A percentile compares a stretch with the other conserved stretches of the same genome.
phyloP scores from a whole-genome alignment of 2,888 invertebrate genomes.

The Syrista parreyssii region DNA sequence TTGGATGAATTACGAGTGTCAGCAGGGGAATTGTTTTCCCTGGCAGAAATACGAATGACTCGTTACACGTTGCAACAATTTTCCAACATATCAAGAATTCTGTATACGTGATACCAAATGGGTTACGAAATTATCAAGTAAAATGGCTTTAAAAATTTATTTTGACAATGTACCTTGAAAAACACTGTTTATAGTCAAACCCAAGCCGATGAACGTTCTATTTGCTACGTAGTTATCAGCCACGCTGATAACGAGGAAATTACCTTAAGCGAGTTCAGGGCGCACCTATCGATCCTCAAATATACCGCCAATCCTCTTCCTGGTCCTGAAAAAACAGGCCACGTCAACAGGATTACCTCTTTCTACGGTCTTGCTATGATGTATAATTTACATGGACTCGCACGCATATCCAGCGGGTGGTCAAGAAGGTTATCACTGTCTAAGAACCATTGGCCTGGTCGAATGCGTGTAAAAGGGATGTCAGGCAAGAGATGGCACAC shows the following conservation, averaged over 20 bases:
- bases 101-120: not conserved
- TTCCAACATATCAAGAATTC: not conserved
- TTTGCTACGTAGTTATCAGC: not conserved
- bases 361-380: not conserved
- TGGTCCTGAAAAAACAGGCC: not conserved
- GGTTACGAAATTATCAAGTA: not conserved
- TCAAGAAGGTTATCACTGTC: not conserved
- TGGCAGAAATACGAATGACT: not conserved
- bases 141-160: not conserved
- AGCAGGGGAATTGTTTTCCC: not conserved
- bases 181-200: not conserved
- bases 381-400: not conserved
- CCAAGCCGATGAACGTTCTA: not conserved
- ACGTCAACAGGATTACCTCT: not conserved
- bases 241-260: not conserved
- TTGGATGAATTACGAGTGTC: not conserved
- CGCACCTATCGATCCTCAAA: slow-evolving; percentile 4
- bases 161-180: not conserved
- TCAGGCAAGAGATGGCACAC: not conserved
- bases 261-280: not conserved
- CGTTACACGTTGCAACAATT: not conserved
- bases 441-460: not conserved
- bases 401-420: not conserved
- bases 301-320: not conserved
- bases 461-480: not conserved